These are phyloP conservation scores for Mesocentrotus franciscanus DNA, from an alignment of 53 echinoderm and acorn worm genomes.

Conservation along the genomic window DNA sequence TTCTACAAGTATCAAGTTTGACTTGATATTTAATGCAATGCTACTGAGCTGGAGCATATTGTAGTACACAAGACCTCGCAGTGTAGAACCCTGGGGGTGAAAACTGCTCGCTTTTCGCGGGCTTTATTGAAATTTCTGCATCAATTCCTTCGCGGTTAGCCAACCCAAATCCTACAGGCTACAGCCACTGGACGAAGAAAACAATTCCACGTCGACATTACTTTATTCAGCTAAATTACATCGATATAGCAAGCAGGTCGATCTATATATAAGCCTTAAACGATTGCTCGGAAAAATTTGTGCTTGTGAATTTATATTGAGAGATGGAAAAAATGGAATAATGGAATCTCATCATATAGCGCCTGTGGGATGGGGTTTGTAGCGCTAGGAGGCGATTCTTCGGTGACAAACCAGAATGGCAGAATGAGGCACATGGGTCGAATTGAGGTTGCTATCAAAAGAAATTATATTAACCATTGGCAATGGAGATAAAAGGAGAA, in stretches of 20 bases:
- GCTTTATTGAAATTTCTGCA: conserved; percentile 53
- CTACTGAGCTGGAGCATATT: not conserved
- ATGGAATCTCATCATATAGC: conserved; percentile 50
- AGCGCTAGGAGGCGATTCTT: not conserved
- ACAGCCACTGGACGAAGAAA: conserved; percentile 28
- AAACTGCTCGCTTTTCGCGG: conserved; percentile 50
- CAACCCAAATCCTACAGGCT: conserved; percentile 25
- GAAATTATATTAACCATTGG: conserved; percentile 65
- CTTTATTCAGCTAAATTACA: conserved; percentile 40
- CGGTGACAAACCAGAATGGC: conserved; percentile 25
- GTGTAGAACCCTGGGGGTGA: conserved; percentile 29
- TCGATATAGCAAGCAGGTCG: conserved; percentile 42
- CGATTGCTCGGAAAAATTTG: conserved; percentile 25
- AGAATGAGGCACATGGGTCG: conserved; percentile 57
- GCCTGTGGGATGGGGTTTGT: conserved; percentile 61
- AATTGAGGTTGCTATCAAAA: conserved; percentile 60
- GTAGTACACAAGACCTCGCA: not conserved
- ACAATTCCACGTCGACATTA: not conserved
- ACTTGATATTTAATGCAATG: not conserved
- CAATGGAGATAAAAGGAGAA: conserved; percentile 58
- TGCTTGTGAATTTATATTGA: conserved; percentile 29
- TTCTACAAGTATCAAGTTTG: not conserved
- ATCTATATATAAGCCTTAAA: conserved; percentile 45
- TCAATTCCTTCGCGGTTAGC: conserved; percentile 57
- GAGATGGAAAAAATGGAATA: conserved; percentile 46